These are phyloP conservation scores for Microctonus hyperodae DNA, from an alignment of 2,888 invertebrate species.

Conservation along the genomic window DNA sequence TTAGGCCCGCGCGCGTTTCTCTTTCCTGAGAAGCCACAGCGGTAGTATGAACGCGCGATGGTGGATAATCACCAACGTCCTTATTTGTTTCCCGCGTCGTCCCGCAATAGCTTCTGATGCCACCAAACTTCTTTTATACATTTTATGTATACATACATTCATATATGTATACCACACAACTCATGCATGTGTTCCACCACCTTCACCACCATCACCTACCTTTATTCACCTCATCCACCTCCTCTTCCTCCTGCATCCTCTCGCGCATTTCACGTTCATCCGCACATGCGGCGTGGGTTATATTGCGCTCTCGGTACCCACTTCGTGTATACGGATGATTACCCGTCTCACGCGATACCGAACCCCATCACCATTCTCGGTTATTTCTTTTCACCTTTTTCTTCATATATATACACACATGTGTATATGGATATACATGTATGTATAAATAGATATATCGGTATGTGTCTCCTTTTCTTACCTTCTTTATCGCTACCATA, in stretches of 20 bases:
- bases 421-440: too few relatives aligned
- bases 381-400: slow-evolving; percentile 13
- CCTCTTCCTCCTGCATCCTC: slow-evolving; percentile 19
- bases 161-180: slow-evolving; percentile 6
- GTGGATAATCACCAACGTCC: slow-evolving; percentile 42
- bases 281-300: slow-evolving; percentile 30
- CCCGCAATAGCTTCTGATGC: not conserved
- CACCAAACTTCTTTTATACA: not conserved
- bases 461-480: not conserved
- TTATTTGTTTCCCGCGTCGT: slow-evolving; percentile 26
- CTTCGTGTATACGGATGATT: slow-evolving; percentile 36
- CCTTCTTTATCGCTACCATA: not conserved
- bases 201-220: not conserved
- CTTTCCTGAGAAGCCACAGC: slow-evolving; percentile 15
- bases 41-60: slow-evolving; percentile 28
- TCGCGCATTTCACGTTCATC: slow-evolving; percentile 28
- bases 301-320: slow-evolving; percentile 24
- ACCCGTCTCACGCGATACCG: slow-evolving; percentile 40
- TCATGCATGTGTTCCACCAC: slow-evolving; percentile 6
- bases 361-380: slow-evolving; percentile 31
- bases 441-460: not conserved
- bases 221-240: slow-evolving; percentile 22
- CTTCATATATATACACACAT: not conserved
- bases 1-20: slow-evolving; percentile 40
- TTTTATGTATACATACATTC: too few relatives aligned